These are phyloP conservation scores for Ophioderma brevispina DNA, from an alignment of 35 echinoderm and acorn worm species.

Conservation along the genomic window DNA sequence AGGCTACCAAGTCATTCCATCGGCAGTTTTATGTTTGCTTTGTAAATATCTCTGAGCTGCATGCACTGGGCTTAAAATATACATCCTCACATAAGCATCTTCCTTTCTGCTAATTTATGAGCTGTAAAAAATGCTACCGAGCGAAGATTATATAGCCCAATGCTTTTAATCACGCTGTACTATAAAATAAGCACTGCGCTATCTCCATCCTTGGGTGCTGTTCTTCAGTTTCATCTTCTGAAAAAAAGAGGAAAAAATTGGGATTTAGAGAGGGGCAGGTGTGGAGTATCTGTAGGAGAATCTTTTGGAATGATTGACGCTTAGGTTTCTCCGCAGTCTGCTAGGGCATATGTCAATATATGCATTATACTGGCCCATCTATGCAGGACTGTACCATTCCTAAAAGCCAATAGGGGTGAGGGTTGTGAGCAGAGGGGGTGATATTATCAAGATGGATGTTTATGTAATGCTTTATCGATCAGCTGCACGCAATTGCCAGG, in stretches of 20 bases:
- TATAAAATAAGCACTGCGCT: not conserved
- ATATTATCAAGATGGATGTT: not conserved
- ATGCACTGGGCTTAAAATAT: not conserved
- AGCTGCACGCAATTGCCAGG: not conserved
- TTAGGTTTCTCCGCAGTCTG: not conserved
- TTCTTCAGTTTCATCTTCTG: too few species aligned
- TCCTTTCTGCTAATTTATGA: not conserved
- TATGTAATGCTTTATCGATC: not conserved
- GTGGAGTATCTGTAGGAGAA: not conserved
- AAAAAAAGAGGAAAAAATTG: not conserved
- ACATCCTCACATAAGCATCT: not conserved
- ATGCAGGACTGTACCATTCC: not conserved
- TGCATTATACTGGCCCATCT: not conserved
- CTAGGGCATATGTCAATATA: constrained; percentile 10
- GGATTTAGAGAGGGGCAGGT: not conserved
- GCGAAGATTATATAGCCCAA: not conserved
- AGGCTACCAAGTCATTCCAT: not conserved
- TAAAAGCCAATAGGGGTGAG: not conserved
- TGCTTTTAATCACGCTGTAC: not conserved
- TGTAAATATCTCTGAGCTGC: not conserved
- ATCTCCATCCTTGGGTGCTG: too few species aligned
- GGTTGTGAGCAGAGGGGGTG: not conserved
- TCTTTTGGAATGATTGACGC: not conserved
- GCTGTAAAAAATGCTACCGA: not conserved
- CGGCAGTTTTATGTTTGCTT: not conserved